Evolutionary conservation across 1,140 invertebrate species (phyloP), one percentile per base, ranked within the genome.

Genomic region (Drosophila virilis): DNA sequence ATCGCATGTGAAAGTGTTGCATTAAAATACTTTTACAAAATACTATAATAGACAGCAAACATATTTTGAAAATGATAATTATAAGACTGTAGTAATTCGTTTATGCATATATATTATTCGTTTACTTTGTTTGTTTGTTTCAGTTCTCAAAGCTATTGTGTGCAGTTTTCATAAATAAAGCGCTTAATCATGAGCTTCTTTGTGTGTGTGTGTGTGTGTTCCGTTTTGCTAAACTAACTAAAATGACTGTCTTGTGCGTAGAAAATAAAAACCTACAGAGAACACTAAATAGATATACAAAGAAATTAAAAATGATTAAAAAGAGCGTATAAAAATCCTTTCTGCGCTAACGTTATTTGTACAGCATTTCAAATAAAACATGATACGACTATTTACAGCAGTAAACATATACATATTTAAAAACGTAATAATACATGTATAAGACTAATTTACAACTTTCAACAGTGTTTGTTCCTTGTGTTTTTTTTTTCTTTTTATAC

Each of bases 201-300:
- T 86, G 68, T 1, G 22, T 22, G 22, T 79, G 76, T 86, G 68
- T 1, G 22, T 22, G 22, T 79, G 76, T 66, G 28, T 33, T 61
- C 43, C 46, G 66, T 78, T 35, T 81, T 46, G 67, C 72, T 86
- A 83, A 79, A 74, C 69, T 86, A 88, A 74, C 65, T 74, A 74
- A 74, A 83, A 79, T 86, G 83, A 86, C 83, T 86, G 72, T 86
- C 83, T 88, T 89, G 83, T 86, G 83, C 83, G 83, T 88, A 78
- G 37, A 82, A 77, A 59, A 73, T 82, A 82, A 57, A 22, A 51
- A 70, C 68, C 51, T 54, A 59, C 37, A 71, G 32, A 50, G 40
- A 77, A 66, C 50, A 71, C 55, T 71, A 71, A 61, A 71, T 78
- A 68, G 45, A 67, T 52, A 58, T 10, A 64, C 42, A 60, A 60